Percentiles rank a stretch among this genome's conserved stretches.
Conservation (phyloP, 1,140 invertebrate species). For the Euschistus heros region DNA sequence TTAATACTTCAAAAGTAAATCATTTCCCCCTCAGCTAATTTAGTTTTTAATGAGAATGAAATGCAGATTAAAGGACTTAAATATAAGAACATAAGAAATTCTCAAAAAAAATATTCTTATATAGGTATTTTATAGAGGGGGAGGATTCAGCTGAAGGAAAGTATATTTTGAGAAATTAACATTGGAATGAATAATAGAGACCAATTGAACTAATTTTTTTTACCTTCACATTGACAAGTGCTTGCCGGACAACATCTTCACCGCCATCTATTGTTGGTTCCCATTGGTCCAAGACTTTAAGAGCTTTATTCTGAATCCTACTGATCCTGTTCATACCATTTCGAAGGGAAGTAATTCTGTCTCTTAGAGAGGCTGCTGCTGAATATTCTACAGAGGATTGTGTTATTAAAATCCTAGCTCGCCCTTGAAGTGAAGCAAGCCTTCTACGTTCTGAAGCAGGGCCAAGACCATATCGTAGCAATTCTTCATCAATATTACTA, state of each 20-base stretch:
- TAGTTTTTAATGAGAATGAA: no score
- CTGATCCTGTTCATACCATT: constrained; percentile 49
- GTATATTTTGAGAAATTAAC: no score
- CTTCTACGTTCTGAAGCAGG: constrained; percentile 61
- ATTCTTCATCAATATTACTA: constrained; percentile 61
- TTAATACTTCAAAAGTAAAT: no score
- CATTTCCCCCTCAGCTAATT: no score
- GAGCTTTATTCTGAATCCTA: constrained; percentile 48
- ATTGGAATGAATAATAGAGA: no score
- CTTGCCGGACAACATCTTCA: constrained; percentile 29
- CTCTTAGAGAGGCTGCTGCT: constrained; percentile 52
- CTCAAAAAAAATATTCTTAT: no score
- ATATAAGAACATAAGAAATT: no score
- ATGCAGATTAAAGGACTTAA: no score
- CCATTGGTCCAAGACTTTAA: constrained; percentile 44
- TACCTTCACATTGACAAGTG: constrained; percentile 21
- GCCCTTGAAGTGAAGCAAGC: constrained; percentile 53
- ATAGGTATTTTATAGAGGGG: no score
- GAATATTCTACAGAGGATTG: constrained; percentile 63
- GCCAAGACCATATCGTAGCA: constrained; percentile 60
- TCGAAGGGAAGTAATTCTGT: constrained; percentile 56
- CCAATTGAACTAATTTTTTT: no score
- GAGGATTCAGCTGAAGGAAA: no score
- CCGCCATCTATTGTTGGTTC: constrained; percentile 21
- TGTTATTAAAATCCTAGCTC: constrained; percentile 54